Percentiles rank a stretch among this genome's conserved stretches.
These are phyloP conservation scores for Micronisus gabar DNA, from an alignment of 2,113 vertebrate genomes.

Conservation along the genomic window DNA sequence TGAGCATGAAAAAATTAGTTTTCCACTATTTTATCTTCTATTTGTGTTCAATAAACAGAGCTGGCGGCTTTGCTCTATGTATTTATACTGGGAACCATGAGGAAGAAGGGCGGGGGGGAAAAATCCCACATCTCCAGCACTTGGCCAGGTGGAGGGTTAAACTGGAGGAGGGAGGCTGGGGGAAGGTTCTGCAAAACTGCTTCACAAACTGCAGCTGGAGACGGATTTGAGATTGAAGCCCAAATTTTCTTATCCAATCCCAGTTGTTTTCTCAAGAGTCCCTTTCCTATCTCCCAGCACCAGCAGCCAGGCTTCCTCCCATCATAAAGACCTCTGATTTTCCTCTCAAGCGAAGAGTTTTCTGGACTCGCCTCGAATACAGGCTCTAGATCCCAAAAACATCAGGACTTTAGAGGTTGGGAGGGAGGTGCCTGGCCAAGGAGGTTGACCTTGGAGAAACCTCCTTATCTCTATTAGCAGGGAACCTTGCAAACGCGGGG, in stretches of 20 bases:
- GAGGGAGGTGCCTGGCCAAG: neutral
- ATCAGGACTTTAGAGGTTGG: neutral
- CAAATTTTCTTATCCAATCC: neutral
- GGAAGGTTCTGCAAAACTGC: neutral
- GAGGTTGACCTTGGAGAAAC: neutral
- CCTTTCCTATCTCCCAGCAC: neutral
- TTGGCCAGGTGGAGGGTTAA: neutral
- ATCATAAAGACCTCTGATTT: neutral
- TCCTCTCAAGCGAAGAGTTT: neutral
- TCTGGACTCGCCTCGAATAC: neutral
- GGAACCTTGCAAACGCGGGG: neutral
- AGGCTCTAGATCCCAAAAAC: neutral
- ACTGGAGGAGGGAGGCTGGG: neutral
- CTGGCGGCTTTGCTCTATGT: neutral
- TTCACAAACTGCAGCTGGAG: neutral
- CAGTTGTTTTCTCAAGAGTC: neutral
- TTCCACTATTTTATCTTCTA: conserved; percentile 66
- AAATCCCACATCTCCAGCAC: neutral
- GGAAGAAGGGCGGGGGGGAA: neutral
- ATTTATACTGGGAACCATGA: neutral
- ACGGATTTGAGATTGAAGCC: neutral
- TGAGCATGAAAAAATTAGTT: conserved; percentile 68
- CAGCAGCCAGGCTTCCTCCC: neutral
- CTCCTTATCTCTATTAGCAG: neutral
- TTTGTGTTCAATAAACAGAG: conserved; percentile 62